Evolutionary conservation across 2,797 vertebrate species (phyloP), one percentile per base, ranked within the genome.

Genomic region (Clarias fuscus): DNA sequence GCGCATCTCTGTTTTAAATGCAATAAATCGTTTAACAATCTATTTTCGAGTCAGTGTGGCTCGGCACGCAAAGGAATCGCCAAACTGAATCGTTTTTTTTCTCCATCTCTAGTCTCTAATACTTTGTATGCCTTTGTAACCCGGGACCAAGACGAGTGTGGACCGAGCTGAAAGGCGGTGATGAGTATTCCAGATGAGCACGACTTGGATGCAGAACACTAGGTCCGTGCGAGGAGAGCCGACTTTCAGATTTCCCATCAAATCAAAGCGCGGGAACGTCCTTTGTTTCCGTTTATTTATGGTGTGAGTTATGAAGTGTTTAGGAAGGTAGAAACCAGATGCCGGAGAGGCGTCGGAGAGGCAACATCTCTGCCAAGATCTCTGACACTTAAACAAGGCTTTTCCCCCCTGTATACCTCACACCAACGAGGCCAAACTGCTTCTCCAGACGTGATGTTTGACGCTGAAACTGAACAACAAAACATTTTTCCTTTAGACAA

Each of bases 381-480:
- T 88, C 88, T 48, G 84, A 88, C 81, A 84, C 88, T 92, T 89
- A 91, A 93, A 92, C 90, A 89, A 89, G 70, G 86, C 83, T 87
- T 87, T 93, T 88, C 90, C 81, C 81, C 62, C 61, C 64, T 64
- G 30, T 90, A 48, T 30, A 89, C 78, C 88, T 87, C 87, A 87
- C 84, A 89, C 87, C 91, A 93, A 87, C 86, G 68, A 80, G 90
- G 89, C 91, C 89, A 93, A 94, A 94, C 90, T 86, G 33, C 90
- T 92, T 93, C 94, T 93, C 92, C 93, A 95, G 93, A 93, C 92
- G 89, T 93, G 89, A 91, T 90, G 90, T 93, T 94, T 90, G 91
- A 89, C 88, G 91, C 89, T 58, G 27, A 80, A 80, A 67, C 92
- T 91, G 91, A 88, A 90, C 88, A 84, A 91, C 83, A 88, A 91